Conservation (phyloP, 2,888 invertebrate genomes). For the Chrysolina haemoptera region DNA sequence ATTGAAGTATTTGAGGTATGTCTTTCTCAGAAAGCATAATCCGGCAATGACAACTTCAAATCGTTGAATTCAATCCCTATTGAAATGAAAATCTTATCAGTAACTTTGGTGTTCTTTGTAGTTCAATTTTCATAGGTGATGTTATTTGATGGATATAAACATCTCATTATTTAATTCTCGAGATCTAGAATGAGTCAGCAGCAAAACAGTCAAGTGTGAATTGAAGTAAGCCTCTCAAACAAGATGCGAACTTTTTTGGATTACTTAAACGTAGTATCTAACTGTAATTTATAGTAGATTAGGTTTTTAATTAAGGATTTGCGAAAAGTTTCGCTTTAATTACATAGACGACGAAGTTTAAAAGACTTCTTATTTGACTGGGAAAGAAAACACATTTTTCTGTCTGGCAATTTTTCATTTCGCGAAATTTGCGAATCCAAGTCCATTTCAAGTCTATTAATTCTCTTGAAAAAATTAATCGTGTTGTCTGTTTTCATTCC, state of each 20-base stretch:
- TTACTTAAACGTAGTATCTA: slow-evolving; percentile 45
- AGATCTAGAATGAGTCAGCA: background rate
- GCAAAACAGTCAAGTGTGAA: background rate
- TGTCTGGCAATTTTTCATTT: slow-evolving; percentile 43
- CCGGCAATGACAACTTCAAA: no score
- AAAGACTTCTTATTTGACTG: slow-evolving; percentile 41
- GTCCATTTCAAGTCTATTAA: background rate
- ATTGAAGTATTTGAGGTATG: no score
- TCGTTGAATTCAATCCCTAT: no score
- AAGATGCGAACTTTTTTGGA: slow-evolving; percentile 13
- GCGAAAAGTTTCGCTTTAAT: slow-evolving; percentile 52
- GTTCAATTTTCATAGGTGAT: background rate
- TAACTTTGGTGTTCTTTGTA: background rate
- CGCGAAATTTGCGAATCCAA: slow-evolving; percentile 26
- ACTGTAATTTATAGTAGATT: slow-evolving; percentile 55
- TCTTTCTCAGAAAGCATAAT: no score
- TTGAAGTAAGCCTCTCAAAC: background rate
- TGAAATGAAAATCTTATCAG: no score
- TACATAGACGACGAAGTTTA: slow-evolving; percentile 50
- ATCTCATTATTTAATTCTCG: background rate
- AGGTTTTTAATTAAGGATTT: slow-evolving; percentile 56
- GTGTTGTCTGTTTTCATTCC: background rate
- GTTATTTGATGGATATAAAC: background rate
- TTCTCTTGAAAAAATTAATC: background rate
- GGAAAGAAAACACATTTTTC: slow-evolving; percentile 42